phyloP scores from a whole-genome alignment of 1,140 invertebrate genomes.

The Magallana gigas region DNA sequence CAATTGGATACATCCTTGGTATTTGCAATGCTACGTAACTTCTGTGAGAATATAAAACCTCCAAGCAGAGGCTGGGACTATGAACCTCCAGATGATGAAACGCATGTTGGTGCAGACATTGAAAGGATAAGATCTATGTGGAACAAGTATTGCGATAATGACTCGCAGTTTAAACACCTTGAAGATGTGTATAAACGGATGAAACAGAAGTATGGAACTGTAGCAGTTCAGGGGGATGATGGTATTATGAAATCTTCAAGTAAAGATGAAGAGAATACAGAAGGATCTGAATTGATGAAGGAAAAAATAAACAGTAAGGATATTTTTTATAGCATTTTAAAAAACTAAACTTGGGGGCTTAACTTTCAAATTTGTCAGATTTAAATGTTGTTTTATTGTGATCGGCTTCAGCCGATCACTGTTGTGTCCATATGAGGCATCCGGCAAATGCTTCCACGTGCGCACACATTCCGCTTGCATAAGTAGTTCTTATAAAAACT shows the following conservation, averaged over 20 bases:
- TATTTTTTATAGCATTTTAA: too few species aligned
- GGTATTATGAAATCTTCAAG: background rate
- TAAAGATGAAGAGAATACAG: background rate
- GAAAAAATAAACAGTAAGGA: too few species aligned
- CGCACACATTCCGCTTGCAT: too few species aligned
- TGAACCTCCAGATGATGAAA: background rate
- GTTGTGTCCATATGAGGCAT: too few species aligned
- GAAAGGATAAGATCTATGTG: background rate
- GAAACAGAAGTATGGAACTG: background rate
- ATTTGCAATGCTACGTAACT: background rate
- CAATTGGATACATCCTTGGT: background rate
- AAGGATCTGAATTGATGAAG: too few species aligned
- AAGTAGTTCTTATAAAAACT: too few species aligned
- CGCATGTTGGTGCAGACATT: background rate
- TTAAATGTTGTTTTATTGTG: too few species aligned
- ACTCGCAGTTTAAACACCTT: background rate
- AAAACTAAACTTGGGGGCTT: too few species aligned
- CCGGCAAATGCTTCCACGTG: too few species aligned
- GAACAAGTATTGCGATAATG: slow-evolving; percentile 4
- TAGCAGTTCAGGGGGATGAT: background rate
- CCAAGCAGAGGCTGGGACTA: background rate
- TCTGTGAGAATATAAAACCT: background rate
- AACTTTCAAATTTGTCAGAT: too few species aligned
- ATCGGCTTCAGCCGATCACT: too few species aligned
- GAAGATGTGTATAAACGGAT: background rate